These are phyloP conservation scores for Galemys pyrenaicus DNA, from an alignment of 2,113 vertebrate genomes.

Conservation along the genomic window DNA sequence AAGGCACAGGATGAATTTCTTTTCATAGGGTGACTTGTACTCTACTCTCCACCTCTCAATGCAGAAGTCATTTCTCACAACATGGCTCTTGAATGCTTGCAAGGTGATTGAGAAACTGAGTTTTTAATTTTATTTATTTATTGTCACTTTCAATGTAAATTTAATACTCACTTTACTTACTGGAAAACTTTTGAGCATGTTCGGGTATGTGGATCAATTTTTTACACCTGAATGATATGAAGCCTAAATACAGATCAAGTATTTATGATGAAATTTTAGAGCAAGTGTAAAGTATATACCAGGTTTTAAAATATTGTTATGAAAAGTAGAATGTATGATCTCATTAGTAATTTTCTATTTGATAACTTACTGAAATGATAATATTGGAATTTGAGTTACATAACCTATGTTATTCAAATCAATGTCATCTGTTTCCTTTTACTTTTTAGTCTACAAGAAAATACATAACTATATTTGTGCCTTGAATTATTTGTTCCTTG, in stretches of 20 bases:
- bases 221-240: neutral
- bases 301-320: neutral
- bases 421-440: neutral
- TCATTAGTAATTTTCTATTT: conserved; percentile 8
- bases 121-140: conserved; percentile 6
- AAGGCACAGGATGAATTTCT: neutral
- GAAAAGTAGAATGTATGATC: neutral
- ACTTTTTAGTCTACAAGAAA: neutral
- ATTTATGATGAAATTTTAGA: neutral
- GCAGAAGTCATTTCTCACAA: neutral
- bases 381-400: neutral
- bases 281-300: neutral
- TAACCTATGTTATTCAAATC: neutral
- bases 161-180: neutral
- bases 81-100: neutral
- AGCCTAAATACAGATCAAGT: neutral
- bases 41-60: too few species aligned
- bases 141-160: neutral
- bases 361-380: neutral
- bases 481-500: neutral
- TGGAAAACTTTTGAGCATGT: neutral
- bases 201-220: neutral
- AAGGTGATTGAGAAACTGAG: neutral
- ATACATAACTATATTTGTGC: neutral
- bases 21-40: neutral